Evolutionary conservation across 2,113 vertebrate genomes (phyloP).

Genomic region (Rousettus leschenaultii): DNA sequence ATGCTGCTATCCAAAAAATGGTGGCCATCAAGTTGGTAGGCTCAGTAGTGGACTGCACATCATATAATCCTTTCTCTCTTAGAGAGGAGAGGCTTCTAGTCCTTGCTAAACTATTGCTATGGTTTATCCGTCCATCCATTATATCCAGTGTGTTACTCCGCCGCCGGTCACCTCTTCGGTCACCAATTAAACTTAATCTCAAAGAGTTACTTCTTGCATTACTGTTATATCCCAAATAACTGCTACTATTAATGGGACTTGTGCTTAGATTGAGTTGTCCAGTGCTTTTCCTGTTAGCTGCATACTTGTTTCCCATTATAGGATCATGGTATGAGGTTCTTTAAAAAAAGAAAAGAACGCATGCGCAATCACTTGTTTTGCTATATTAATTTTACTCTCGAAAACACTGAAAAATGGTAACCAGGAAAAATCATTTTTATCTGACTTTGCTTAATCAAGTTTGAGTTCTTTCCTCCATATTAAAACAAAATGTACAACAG

Average conservation of each 20-base stretch:
- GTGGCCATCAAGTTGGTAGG: constrained; percentile 96
- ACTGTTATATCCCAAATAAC: constrained; percentile 85
- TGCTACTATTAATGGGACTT: constrained; percentile 83
- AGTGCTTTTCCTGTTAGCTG: constrained; percentile 97
- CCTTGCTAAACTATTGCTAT: constrained; percentile 92
- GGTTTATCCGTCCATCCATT: constrained; percentile 91
- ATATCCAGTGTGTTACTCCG: constrained; percentile 98
- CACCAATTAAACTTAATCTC: constrained; percentile 89
- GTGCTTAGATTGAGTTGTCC: constrained; percentile 95
- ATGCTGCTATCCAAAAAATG: constrained; percentile 97
- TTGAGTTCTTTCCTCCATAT: background rate
- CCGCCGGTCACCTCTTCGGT: constrained; percentile 89
- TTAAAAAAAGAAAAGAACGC: constrained; percentile 56
- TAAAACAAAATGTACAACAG: background rate
- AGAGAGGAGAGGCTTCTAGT: constrained; percentile 97
- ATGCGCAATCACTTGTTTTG: background rate
- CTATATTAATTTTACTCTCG: background rate
- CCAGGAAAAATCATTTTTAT: background rate
- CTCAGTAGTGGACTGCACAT: constrained; percentile 90
- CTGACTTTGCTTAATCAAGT: background rate
- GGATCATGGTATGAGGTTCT: constrained; percentile 90
- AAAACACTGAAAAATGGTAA: background rate
- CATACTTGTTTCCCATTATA: constrained; percentile 93
- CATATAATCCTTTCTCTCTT: constrained; percentile 87
- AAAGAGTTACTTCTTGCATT: constrained; percentile 93